Evolutionary conservation across 2,888 invertebrate species (phyloP).

Genomic region (Eupithecia exiguata): DNA sequence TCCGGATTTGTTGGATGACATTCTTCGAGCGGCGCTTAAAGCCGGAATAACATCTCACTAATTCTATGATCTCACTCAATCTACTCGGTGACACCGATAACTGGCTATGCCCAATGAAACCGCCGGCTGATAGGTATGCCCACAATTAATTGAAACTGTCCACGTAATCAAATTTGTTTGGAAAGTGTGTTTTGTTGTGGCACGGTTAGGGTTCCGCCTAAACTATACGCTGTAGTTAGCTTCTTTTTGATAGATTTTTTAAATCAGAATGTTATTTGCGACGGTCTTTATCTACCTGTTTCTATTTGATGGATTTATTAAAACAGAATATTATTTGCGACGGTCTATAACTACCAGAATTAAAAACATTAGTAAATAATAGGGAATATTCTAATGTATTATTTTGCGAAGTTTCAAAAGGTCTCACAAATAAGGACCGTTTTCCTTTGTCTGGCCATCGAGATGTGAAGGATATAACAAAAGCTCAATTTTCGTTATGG

Average conservation of each 20-base stretch:
- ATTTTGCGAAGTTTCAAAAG: neutral
- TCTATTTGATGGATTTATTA: neutral
- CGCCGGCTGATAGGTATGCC: constrained; percentile 77
- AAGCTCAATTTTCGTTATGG: neutral
- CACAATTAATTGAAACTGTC: constrained; percentile 83
- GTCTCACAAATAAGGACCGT: neutral
- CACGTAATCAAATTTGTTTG: constrained; percentile 68
- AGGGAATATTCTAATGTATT: too few relatives aligned
- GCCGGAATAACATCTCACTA: constrained; percentile 52
- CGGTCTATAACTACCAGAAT: neutral
- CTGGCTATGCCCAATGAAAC: constrained; percentile 75
- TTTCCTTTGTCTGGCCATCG: neutral
- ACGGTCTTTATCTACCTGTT: neutral
- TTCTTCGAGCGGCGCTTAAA: constrained; percentile 64
- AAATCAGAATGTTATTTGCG: neutral
- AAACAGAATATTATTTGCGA: neutral
- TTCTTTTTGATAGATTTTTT: neutral
- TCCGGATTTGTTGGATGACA: constrained; percentile 51
- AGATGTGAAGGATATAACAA: neutral
- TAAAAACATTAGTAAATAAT: neutral
- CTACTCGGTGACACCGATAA: constrained; percentile 80
- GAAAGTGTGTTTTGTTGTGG: neutral
- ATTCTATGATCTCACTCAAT: constrained; percentile 70
- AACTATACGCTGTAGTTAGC: neutral
- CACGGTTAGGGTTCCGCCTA: neutral